phyloP scores from a whole-genome alignment of 2,797 vertebrate species.

The Pseudocheirus occidentalis region DNA sequence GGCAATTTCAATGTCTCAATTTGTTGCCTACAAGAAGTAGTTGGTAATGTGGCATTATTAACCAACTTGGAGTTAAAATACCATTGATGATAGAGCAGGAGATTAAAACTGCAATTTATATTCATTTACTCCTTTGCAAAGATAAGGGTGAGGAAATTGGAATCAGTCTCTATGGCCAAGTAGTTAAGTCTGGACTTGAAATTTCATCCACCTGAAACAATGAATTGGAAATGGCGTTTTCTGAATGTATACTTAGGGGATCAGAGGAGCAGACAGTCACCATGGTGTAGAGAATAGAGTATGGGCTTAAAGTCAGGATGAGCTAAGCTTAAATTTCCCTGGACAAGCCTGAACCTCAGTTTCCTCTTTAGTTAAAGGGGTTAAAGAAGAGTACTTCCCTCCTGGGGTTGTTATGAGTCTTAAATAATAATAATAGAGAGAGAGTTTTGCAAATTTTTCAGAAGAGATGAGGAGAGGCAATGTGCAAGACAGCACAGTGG shows the following conservation, averaged over 20 bases:
- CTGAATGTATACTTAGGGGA: neutral
- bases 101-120: constrained; percentile 69
- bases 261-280: neutral
- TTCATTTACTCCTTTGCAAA: constrained; percentile 72
- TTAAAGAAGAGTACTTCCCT: neutral
- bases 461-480: neutral
- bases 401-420: neutral
- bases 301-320: neutral
- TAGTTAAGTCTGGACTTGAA: constrained; percentile 23
- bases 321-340: neutral
- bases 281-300: neutral
- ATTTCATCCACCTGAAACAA: constrained; percentile 4
- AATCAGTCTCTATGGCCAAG: constrained; percentile 24
- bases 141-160: neutral
- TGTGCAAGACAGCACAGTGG: neutral
- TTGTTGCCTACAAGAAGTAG: constrained; percentile 62
- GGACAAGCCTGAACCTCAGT: neutral
- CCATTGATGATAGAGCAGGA: constrained; percentile 63
- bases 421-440: too few species aligned
- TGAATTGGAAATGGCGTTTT: neutral
- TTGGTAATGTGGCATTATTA: constrained; percentile 66
- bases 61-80: constrained; percentile 64
- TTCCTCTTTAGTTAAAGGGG: neutral
- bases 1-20: constrained; percentile 71
- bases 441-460: neutral